Evolutionary conservation across 1,140 invertebrate genomes (phyloP), one percentile per base, ranked within the genome.

Genomic region (Spodoptera litura): DNA sequence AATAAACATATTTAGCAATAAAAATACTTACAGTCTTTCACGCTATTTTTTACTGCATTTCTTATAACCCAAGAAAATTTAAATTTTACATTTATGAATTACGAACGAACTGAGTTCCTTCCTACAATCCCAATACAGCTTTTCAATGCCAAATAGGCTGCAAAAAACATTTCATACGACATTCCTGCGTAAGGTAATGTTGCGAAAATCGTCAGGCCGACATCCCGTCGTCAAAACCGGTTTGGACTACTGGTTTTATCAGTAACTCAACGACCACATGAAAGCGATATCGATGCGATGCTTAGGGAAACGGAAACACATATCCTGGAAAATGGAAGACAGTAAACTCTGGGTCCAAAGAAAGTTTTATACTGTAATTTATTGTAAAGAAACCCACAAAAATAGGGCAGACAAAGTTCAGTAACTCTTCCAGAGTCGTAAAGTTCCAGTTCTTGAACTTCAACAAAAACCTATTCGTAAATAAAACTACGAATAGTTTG

Each of bases 291-390:
- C 72, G 25, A 78, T 38, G 66, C 15, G 35, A 73, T 64, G 53
- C 20, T 73, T 68, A 20, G n/a, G 80, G 77, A 78, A 81, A 81
- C 80, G 80, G 80, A 81, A 71, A 78, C 59, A 56, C 8, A 78
- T 78, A 78, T 81, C 80, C 80, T 75, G 72, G 80, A 78, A 81
- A 81, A 75, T 81, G 15, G 61, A 44, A 66, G n/a, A 74, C n/a
- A 74, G 59, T 59, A 58, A 71, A 53, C 27, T 35, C 27, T 35
- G 55, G 13, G 49, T 13, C 59, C 35, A 58, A 35, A 20, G 35
- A 12, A 58, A 27, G 8, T 61, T n/a, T 31, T 52, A 31, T 6
- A n/a, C 6, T 38, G 20, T 56, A 71, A 71, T 38, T 9, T 12
- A 31, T 27, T 27, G 20, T 27, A 8, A 68, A 61, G 4, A 12